Percentiles rank a stretch among this genome's conserved stretches.
These are phyloP conservation scores for Maconellicoccus hirsutus DNA, from an alignment of 1,140 invertebrate genomes.

Conservation along the genomic window DNA sequence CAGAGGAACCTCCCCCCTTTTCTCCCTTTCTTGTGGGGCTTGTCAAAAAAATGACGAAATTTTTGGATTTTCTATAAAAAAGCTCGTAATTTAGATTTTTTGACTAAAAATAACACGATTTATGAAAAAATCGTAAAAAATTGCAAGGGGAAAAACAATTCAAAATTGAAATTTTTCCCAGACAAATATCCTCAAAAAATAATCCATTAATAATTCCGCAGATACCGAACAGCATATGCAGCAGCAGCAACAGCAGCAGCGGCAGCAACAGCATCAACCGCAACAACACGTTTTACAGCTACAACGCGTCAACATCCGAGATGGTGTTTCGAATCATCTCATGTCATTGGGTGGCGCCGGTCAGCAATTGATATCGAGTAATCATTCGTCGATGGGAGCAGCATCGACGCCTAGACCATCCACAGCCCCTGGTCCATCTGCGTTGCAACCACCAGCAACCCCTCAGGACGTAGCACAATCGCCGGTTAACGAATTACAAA, in stretches of 20 bases:
- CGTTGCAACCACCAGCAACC: background rate
- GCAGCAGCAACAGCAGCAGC: constrained; percentile 27
- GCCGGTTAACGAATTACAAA: background rate
- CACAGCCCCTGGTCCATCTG: background rate
- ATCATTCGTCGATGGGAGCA: background rate
- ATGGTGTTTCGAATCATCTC: background rate
- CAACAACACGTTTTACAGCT: constrained; percentile 31
- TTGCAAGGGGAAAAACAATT: too few species aligned
- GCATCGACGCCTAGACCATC: background rate
- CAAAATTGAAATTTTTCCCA: too few species aligned
- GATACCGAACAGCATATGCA: too few species aligned
- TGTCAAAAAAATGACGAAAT: too few species aligned
- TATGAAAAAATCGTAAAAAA: too few species aligned
- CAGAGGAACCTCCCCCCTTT: too few species aligned
- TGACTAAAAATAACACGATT: too few species aligned
- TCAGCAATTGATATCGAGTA: background rate
- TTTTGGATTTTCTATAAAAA: too few species aligned
- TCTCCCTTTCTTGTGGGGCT: too few species aligned
- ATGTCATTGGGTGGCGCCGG: background rate
- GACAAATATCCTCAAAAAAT: too few species aligned
- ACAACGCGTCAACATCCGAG: constrained; percentile 11
- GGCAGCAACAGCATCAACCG: constrained; percentile 33
- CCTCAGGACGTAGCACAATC: background rate
- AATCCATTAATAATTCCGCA: too few species aligned
- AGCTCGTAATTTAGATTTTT: too few species aligned